Evolutionary conservation across 2,797 vertebrate species (phyloP), one percentile per base, ranked within the genome.

Genomic region (Eutrigla gurnardus): DNA sequence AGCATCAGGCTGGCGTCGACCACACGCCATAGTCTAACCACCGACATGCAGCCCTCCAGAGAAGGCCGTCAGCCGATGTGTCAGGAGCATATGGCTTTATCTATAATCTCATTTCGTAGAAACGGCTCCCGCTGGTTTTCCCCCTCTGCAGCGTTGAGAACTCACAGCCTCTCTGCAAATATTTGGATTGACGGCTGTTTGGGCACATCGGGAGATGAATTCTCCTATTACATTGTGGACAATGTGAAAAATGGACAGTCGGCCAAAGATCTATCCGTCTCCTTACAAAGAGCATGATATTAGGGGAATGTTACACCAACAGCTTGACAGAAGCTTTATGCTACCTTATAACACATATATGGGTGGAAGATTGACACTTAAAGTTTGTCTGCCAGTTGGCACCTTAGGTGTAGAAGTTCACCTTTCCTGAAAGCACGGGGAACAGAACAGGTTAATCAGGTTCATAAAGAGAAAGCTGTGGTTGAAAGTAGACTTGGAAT

Each of bases 401-500:
- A 63, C 35, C 15, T 71, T 78, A 70, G 58, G 46, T 42, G 59
- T 14, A 50, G 5, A 40, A 12, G 47, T 47, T 18, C 2, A 0
- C 1, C 12, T 72, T 42, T 35, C 6, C 57, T 15, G 3, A 70
- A 65, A 52, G 36, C 7, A 2, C 15, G 15, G n/a, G 15, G 61
- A 85, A 73, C 58, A 65, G n/a, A 86, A 86, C 83, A 80, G 70
- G 85, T 85, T 85, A 42, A 78, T 81, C 82, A n/a, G 73, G 84
- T 88, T 88, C 65, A 45, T 17, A 8, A 18, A 70, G 45, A 62
- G 68, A 83, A 79, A 55, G 61, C 54, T 46, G 65, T 0, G 37
- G 60, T 77, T 73, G 45, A 60, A 63, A 73, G 39, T 40, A 49
- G 58, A 69, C 39, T 79, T 88, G 73, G 80, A 89, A 54, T 7